These are phyloP conservation scores for Sarotherodon lohbergeri DNA, from an alignment of 2,113 vertebrate genomes.

Conservation along the genomic window DNA sequence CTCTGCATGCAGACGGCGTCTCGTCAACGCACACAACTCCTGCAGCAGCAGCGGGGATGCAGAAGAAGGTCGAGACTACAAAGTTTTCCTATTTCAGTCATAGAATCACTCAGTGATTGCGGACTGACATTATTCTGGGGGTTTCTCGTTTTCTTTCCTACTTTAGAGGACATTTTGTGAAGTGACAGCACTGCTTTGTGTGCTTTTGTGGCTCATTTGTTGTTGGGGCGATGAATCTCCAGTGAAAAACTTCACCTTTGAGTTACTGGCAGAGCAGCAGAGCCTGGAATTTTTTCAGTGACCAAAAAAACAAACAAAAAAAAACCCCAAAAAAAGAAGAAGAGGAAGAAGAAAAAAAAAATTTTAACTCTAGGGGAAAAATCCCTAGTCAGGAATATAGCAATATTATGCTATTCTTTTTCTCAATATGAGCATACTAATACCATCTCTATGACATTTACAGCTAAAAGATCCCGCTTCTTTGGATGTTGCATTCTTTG, in stretches of 20 bases:
- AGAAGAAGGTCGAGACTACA: not conserved
- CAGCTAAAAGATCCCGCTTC: not conserved
- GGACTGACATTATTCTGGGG: not conserved
- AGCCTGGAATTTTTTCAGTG: not conserved
- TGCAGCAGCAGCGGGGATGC: not conserved
- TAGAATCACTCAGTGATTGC: not conserved
- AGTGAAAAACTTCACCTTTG: not conserved
- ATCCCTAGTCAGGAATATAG: not conserved
- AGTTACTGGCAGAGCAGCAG: not conserved
- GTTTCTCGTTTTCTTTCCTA: not conserved
- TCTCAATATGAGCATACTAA: not conserved
- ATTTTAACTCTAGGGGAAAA: not conserved
- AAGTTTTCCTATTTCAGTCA: not conserved
- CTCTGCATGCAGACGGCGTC: constrained; percentile 57
- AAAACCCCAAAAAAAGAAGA: not conserved
- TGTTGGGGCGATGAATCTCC: not conserved
- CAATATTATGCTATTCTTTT: not conserved
- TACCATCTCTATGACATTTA: not conserved
- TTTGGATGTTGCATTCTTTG: not conserved
- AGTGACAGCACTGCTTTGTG: not conserved
- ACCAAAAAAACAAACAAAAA: not conserved
- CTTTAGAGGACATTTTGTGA: not conserved
- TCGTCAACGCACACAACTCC: not conserved
- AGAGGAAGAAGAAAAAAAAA: not conserved
- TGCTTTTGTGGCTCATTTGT: not conserved